These are phyloP conservation scores for Python bivittatus DNA, from an alignment of 2,113 vertebrate species.

Conservation along the genomic window DNA sequence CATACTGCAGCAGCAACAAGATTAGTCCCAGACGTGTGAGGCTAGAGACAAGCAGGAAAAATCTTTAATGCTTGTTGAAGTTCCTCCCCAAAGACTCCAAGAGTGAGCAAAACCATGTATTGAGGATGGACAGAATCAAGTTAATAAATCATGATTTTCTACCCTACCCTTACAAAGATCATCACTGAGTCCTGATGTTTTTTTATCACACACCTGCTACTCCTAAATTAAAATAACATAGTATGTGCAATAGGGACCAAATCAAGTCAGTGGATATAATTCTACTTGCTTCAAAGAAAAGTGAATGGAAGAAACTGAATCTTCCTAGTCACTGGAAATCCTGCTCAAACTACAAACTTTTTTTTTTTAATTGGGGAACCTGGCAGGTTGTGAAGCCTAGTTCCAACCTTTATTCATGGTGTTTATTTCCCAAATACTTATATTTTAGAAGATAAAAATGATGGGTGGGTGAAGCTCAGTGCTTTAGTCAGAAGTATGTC, in stretches of 20 bases:
- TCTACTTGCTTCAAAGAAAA: background rate
- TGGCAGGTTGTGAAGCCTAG: no score
- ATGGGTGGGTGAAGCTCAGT: no score
- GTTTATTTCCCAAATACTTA: background rate
- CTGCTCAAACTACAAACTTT: background rate
- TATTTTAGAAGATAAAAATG: background rate
- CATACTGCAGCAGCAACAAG: slow-evolving; percentile 89
- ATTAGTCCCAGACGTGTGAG: slow-evolving; percentile 90
- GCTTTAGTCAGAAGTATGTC: no score
- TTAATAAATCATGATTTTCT: background rate
- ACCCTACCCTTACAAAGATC: background rate
- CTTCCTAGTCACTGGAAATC: background rate
- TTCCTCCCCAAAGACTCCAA: background rate
- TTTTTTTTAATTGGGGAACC: no score
- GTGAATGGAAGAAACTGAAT: background rate
- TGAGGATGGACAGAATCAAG: background rate
- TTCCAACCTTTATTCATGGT: background rate
- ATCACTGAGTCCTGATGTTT: background rate
- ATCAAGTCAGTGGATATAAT: no score
- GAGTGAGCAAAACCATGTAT: background rate
- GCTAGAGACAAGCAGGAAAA: slow-evolving; percentile 63
- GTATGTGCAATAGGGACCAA: background rate
- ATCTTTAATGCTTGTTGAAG: background rate
- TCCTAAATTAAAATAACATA: background rate
- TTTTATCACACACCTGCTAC: background rate